Evolutionary conservation across 2,797 vertebrate genomes (phyloP), one percentile per base, ranked within the genome.

Genomic region (Hemitrygon akajei): DNA sequence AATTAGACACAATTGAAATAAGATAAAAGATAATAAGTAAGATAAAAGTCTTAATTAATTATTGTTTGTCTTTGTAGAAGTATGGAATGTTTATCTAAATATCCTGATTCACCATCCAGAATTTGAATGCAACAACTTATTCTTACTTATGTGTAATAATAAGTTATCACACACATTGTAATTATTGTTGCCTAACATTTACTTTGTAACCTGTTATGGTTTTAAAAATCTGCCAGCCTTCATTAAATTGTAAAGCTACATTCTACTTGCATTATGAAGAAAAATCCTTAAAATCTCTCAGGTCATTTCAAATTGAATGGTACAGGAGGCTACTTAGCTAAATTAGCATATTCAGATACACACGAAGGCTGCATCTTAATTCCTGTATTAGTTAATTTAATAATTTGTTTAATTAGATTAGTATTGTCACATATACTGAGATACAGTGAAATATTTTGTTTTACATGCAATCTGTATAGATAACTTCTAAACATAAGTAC

Each of bases 41-140:
- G n/a, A n/a, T n/a, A 91, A 84, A 86, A 47, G 30, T 86, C 25
- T 30, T 3, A n/a, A 60, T 34, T 91, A 91, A 71, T 91, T 91
- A 2, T 91, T 69, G 37, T 87, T 63, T 69, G 34, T 71, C 86
- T 69, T 6, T 69, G 66, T 3, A 9, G 18, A 89, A 69, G 34
- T 63, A 30, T 89, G 22, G 47, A 58, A 89, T 1, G 14, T 16
- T 69, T 69, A 14, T 91, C 1, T 7, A 37, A 30, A 37, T 60
- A 69, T 69, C 20, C 30, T 66, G 63, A 40, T 91, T 71, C 34
- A 40, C 18, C 63, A 91, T 71, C n/a, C 63, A 12, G 34, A n/a
- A 25, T 11, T 40, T 6, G 34, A 25, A 91, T 71, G 40, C 12
- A 1, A 11, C 14, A 34, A 91, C 34, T 40, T 37, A 71, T 71